Percentiles rank a stretch among this genome's conserved stretches.
These are phyloP conservation scores for Microctonus brassicae DNA, from an alignment of 2,888 invertebrate genomes.

Conservation along the genomic window DNA sequence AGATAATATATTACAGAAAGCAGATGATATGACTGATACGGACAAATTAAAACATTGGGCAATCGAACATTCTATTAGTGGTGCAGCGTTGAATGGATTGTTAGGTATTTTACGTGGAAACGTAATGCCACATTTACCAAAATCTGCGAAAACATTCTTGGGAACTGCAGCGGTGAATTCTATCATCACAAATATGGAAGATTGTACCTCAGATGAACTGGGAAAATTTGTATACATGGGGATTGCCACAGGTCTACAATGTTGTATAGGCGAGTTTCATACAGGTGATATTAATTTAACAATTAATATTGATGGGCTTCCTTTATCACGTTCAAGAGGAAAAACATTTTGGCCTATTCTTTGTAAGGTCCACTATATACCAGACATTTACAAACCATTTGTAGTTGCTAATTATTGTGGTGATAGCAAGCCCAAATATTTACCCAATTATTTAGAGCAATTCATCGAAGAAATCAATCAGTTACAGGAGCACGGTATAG, in stretches of 20 bases:
- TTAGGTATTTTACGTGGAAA: constrained; percentile 18
- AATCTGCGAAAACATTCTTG: constrained; percentile 28
- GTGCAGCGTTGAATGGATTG: not conserved
- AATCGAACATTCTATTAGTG: not conserved
- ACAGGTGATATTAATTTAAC: constrained; percentile 34
- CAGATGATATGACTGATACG: too few relatives aligned
- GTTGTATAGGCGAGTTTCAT: constrained; percentile 27
- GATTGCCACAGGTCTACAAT: constrained; percentile 36
- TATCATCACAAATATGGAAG: constrained; percentile 28
- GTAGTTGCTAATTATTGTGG: constrained; percentile 41
- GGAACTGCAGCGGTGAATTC: constrained; percentile 6
- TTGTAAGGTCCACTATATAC: constrained; percentile 35
- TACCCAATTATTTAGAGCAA: constrained; percentile 32
- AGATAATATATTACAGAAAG: too few relatives aligned
- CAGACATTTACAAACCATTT: constrained; percentile 44
- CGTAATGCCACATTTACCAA: constrained; percentile 25
- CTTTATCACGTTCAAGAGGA: constrained; percentile 35
- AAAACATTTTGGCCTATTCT: constrained; percentile 42
- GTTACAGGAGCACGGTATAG: constrained; percentile 36
- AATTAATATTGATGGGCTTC: constrained; percentile 43
- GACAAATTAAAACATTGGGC: constrained; percentile 11
- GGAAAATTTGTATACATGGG: constrained; percentile 43
- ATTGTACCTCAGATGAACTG: not conserved
- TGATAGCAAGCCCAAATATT: constrained; percentile 39
- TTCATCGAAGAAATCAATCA: constrained; percentile 45